Percentiles rank a stretch among this genome's conserved stretches.
Evolutionary conservation across 2,113 vertebrate species (phyloP).

Genomic region (Fulica atra): DNA sequence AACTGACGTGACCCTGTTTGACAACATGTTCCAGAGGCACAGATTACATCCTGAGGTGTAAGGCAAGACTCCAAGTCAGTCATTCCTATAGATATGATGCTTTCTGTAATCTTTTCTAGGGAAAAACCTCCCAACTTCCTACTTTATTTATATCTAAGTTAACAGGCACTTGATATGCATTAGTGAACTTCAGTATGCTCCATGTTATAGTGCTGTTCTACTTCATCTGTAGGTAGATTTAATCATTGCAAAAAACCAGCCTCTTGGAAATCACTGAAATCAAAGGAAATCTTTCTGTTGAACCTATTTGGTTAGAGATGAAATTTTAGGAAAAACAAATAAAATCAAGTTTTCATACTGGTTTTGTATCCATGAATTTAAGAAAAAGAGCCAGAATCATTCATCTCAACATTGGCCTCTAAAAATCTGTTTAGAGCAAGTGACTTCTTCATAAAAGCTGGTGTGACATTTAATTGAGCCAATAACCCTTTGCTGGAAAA

Average conservation of each 20-base stretch:
- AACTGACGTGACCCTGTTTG: background rate
- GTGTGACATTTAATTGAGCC: background rate
- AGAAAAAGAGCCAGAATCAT: background rate
- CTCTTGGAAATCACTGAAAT: background rate
- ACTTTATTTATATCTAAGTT: background rate
- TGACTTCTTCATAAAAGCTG: background rate
- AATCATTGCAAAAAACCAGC: background rate
- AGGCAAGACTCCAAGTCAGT: background rate
- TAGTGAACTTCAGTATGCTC: background rate
- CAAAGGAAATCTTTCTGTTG: background rate
- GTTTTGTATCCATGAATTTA: background rate
- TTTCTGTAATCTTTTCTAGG: background rate
- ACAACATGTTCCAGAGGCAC: background rate
- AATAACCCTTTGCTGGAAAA: background rate
- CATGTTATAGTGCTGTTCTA: background rate
- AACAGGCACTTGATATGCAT: background rate
- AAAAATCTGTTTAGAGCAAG: background rate
- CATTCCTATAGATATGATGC: background rate
- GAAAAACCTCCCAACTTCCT: background rate
- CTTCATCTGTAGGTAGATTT: background rate
- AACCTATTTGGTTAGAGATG: background rate
- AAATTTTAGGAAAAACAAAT: background rate
- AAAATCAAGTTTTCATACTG: background rate
- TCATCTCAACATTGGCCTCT: background rate
- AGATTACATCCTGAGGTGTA: background rate